phyloP scores from a whole-genome alignment of 2,888 invertebrate genomes.

The Xylota segnis region DNA sequence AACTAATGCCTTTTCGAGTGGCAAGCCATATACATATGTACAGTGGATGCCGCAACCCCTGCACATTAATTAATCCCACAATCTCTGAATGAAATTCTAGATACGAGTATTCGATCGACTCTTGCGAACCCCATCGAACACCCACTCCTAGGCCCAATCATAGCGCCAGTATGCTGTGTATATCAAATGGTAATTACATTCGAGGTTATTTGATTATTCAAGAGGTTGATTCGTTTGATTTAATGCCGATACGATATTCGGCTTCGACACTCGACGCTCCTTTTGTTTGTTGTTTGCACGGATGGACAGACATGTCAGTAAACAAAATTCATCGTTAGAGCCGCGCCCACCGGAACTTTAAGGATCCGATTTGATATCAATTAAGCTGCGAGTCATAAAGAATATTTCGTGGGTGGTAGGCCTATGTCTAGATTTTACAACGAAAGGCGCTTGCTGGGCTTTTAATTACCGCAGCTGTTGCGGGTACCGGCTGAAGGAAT shows the following conservation, averaged over 20 bases:
- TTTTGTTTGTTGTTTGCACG: slow-evolving; percentile 33
- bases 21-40: not conserved
- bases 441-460: not conserved
- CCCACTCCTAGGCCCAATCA: not conserved
- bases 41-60: not conserved
- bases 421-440: not conserved
- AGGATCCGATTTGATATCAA: slow-evolving; percentile 42
- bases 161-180: slow-evolving; percentile 19
- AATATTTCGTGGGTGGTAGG: not conserved
- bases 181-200: slow-evolving; percentile 64
- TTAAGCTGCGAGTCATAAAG: slow-evolving; percentile 8
- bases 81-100: slow-evolving; percentile 18
- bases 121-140: not conserved
- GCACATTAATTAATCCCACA: slow-evolving; percentile 1
- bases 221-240: slow-evolving; percentile 38
- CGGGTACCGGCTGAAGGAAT: not conserved
- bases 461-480: slow-evolving; percentile 7
- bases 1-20: slow-evolving; percentile 47
- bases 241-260: slow-evolving; percentile 14
- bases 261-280: not conserved
- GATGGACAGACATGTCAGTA: slow-evolving; percentile 20
- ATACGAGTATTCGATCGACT: slow-evolving; percentile 34
- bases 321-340: slow-evolving; percentile 16
- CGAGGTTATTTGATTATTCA: slow-evolving; percentile 48
- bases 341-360: slow-evolving; percentile 12